Base-by-base conservation (phyloP, 2,113 vertebrate genomes). In the Sander lucioperca region DNA sequence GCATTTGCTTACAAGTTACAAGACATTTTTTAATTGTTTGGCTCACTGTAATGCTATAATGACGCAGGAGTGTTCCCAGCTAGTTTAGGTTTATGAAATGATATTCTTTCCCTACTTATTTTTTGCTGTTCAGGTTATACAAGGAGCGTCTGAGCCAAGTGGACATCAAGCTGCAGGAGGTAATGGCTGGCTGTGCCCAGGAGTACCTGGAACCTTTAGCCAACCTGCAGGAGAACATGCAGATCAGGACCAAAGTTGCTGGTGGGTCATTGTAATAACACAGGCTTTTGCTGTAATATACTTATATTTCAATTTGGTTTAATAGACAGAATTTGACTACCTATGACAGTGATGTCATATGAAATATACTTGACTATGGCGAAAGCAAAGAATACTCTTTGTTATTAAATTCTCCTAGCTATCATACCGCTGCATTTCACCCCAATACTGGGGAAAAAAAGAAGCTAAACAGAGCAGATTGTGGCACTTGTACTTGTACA, bases 181-280 rank as follows among this genome's bases (percentile, higher is more conserved):
- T 99, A 59, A 97, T 98, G 94, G 97, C 97, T 7, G 98, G 97
- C 87, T 99, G 98, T 92, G 98, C 98, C 84, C 96, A 97, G 9
- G 98, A 99, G 84, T 99, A 99, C 93, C 95, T 99, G 94, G 98
- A 99, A 86, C 98, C 98, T 33, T 89, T 99, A 84, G 98, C 98
- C 89, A 97, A 97, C 90, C 95, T 99, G 83, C 98, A 99, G 95
- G 98, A 99, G 95, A 99, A 99, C 93, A 99, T 99, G 98, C 98
- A 99, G 94, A 99, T 99, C 86, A 96, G 98, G 92, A 99, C 97
- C 84, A 99, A 99, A 96, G 98, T 99, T 71, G 98, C 98, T 85
- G 98, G 98, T 99, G 93, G 86, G 95, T 82, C 9, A 33, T 7
- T 2, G 6, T 43, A 25, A 65, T n/a, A 3, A 3, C 9, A 8